Percentiles rank a stretch among this genome's conserved stretches.
Evolutionary conservation across 1,140 invertebrate genomes (phyloP).

Genomic region (Atta texana): DNA sequence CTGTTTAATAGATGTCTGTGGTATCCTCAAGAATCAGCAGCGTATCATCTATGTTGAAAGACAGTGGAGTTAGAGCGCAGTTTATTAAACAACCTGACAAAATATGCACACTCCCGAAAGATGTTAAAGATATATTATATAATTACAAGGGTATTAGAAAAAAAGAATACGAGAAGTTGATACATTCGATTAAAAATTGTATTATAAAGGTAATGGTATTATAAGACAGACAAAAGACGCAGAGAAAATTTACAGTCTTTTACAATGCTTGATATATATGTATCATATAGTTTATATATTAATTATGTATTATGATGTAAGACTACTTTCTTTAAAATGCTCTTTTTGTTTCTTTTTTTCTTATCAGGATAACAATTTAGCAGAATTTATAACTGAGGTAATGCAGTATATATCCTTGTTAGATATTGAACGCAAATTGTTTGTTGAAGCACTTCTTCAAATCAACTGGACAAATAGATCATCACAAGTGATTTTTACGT

Average conservation of each 20-base stretch:
- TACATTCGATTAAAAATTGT: constrained; percentile 82
- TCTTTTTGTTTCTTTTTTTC: constrained; percentile 63
- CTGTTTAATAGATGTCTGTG: constrained; percentile 82
- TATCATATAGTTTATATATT: not conserved
- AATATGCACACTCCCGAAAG: constrained; percentile 80
- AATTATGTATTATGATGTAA: constrained; percentile 16
- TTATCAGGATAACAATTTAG: constrained; percentile 7
- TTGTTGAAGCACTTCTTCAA: constrained; percentile 89
- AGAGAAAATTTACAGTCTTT: not conserved
- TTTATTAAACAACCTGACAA: constrained; percentile 74
- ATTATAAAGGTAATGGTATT: constrained; percentile 76
- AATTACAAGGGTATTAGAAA: constrained; percentile 75
- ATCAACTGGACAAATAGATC: constrained; percentile 87
- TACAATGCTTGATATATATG: not conserved
- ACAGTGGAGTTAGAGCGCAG: constrained; percentile 75
- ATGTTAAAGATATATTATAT: constrained; percentile 79
- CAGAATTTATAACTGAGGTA: not conserved
- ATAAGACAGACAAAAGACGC: constrained; percentile 68
- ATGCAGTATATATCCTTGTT: constrained; percentile 82
- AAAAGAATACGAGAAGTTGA: constrained; percentile 83
- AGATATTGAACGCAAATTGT: constrained; percentile 86
- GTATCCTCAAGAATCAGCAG: constrained; percentile 82
- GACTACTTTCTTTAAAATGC: not conserved
- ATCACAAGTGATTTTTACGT: constrained; percentile 85
- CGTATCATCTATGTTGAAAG: constrained; percentile 82